phyloP scores from a whole-genome alignment of 1,140 invertebrate species.

The Linepithema humile region DNA sequence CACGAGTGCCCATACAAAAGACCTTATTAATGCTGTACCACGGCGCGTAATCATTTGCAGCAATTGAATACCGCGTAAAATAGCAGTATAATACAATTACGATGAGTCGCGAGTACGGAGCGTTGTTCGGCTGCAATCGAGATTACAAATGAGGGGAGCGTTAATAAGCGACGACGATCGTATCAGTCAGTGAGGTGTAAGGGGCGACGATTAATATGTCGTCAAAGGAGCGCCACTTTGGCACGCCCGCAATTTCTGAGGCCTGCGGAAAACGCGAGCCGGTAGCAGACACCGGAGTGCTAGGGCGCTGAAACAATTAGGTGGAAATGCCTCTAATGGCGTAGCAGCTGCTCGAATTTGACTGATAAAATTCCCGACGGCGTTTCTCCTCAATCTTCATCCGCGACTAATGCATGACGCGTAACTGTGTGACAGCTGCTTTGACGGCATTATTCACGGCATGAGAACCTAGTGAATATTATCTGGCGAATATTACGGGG shows the following conservation, averaged over 20 bases:
- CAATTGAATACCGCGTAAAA: slow-evolving; percentile 25
- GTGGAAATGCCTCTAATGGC: slow-evolving; percentile 71
- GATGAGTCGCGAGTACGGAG: background rate
- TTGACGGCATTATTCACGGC: slow-evolving; percentile 50
- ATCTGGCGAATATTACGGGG: background rate
- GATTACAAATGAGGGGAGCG: slow-evolving; percentile 53
- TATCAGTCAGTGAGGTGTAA: background rate
- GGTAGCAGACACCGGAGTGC: slow-evolving; percentile 24
- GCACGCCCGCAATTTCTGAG: slow-evolving; percentile 67
- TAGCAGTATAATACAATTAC: slow-evolving; percentile 30
- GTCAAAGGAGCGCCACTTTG: slow-evolving; percentile 63
- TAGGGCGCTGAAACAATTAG: slow-evolving; percentile 70
- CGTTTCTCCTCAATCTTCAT: slow-evolving; percentile 57
- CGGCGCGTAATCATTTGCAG: background rate
- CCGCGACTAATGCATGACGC: slow-evolving; percentile 25
- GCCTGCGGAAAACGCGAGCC: slow-evolving; percentile 51
- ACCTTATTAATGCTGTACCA: slow-evolving; percentile 27
- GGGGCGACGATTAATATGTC: slow-evolving; percentile 69
- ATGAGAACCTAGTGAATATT: slow-evolving; percentile 3
- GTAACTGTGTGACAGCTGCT: slow-evolving; percentile 13
- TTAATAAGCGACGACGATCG: slow-evolving; percentile 37
- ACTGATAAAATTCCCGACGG: slow-evolving; percentile 60
- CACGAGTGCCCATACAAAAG: background rate
- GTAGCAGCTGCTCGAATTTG: slow-evolving; percentile 64
- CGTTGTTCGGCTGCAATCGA: slow-evolving; percentile 30